phyloP scores from a whole-genome alignment of 2,888 invertebrate genomes.

The Leistus spinibarbis region DNA sequence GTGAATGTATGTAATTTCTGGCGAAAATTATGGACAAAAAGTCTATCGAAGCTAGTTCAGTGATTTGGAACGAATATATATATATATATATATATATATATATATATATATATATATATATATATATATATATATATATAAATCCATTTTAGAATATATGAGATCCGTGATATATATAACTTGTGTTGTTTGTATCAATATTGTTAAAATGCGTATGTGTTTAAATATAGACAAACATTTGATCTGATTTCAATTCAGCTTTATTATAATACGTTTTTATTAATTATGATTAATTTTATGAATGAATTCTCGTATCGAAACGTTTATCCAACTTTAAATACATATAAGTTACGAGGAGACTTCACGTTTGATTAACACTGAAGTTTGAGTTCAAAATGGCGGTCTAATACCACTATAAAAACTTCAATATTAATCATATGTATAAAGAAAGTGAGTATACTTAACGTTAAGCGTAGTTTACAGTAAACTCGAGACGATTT shows the following conservation, averaged over 20 bases:
- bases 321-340: background rate
- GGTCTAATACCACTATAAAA: no score
- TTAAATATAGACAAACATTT: background rate
- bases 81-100: background rate
- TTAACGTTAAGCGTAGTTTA: no score
- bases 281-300: background rate
- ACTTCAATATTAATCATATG: no score
- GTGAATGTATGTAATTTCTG: background rate
- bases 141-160: background rate
- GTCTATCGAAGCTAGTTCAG: background rate
- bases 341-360: no score
- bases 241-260: background rate
- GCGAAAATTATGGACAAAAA: background rate
- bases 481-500: no score
- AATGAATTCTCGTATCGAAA: background rate
- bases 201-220: slow-evolving; percentile 7
- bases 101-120: background rate
- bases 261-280: background rate
- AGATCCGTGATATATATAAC: slow-evolving; percentile 4
- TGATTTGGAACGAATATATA: background rate
- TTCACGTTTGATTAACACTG: no score
- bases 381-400: no score
- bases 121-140: slow-evolving; percentile 3
- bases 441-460: no score
- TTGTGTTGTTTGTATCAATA: slow-evolving; percentile 2